Evolutionary conservation across 2,888 invertebrate species (phyloP).

Genomic region (Junonia oenone): DNA sequence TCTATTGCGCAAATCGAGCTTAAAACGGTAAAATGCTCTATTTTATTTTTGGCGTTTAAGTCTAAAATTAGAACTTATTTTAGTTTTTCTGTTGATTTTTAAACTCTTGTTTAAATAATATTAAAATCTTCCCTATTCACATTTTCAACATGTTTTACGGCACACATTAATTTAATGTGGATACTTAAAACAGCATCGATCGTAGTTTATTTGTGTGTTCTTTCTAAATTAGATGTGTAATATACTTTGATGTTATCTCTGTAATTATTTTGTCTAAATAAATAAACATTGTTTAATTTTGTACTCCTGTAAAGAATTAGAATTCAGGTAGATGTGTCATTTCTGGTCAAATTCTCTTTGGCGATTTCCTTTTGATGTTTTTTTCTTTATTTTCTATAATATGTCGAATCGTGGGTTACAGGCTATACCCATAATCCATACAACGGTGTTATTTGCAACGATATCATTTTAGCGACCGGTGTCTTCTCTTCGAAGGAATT

Average conservation of each 20-base stretch:
- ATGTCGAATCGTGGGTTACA: constrained; percentile 72
- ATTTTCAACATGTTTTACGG: background rate
- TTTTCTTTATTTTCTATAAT: constrained; percentile 27
- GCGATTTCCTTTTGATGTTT: constrained; percentile 2
- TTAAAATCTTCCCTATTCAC: background rate
- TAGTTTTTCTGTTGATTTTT: background rate
- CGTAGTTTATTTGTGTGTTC: background rate
- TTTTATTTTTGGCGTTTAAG: background rate
- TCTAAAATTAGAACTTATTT: background rate
- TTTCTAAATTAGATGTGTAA: constrained; percentile 4
- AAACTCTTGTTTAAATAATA: background rate
- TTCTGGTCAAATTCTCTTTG: background rate
- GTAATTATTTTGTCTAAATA: constrained; percentile 1
- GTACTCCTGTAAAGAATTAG: background rate
- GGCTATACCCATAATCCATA: constrained; percentile 96
- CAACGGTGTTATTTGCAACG: constrained; percentile 98
- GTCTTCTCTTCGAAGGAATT: constrained; percentile 99
- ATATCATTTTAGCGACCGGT: constrained; percentile 99
- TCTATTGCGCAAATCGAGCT: background rate
- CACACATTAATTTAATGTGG: no score
- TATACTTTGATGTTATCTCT: background rate
- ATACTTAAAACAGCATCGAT: constrained; percentile 27
- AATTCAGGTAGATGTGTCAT: background rate
- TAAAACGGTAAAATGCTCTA: background rate
- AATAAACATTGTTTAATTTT: background rate